Percentiles rank a stretch among this genome's conserved stretches.
Conservation (phyloP, 2,888 invertebrate species). For the Drosophila borborema region DNA sequence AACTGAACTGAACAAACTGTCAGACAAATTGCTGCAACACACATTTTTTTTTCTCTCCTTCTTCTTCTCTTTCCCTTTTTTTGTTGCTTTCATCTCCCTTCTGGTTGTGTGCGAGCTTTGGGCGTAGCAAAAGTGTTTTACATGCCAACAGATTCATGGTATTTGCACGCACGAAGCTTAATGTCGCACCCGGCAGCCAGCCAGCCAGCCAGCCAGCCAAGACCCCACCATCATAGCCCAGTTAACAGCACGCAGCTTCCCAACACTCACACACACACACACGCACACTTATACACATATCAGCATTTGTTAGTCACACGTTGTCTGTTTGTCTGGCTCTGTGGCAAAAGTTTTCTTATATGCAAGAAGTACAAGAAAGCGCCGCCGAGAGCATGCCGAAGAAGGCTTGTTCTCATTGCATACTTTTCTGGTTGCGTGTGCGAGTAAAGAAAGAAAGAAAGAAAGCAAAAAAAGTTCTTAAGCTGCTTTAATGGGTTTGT, state of each 20-base stretch:
- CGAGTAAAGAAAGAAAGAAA: conserved; percentile 21
- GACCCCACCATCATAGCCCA: conserved; percentile 3
- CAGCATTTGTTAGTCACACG: conserved; percentile 72
- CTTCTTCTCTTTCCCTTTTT: no score
- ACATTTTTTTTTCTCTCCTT: conserved; percentile 36
- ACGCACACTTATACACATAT: conserved; percentile 36
- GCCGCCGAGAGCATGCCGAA: conserved; percentile 7
- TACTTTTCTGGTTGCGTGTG: conserved; percentile 76
- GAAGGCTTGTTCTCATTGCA: conserved; percentile 66
- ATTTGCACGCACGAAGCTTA: conserved; percentile 81
- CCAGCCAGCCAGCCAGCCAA: background rate
- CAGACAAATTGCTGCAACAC: conserved; percentile 81
- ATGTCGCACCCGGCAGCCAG: conserved; percentile 65
- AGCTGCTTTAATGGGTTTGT: conserved; percentile 79
- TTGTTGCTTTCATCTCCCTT: conserved; percentile 18
- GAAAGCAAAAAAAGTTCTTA: conserved; percentile 69
- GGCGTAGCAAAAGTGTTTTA: conserved; percentile 80
- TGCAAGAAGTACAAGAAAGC: conserved; percentile 69
- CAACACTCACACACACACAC: conserved; percentile 8
- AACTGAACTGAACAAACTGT: conserved; percentile 76
- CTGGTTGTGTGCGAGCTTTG: conserved; percentile 62
- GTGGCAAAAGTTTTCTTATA: conserved; percentile 76
- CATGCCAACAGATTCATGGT: conserved; percentile 79
- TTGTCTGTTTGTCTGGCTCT: conserved; percentile 77
- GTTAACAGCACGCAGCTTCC: conserved; percentile 17